Conservation (phyloP, 1,140 invertebrate species). For the Drosophila novamexicana region DNA sequence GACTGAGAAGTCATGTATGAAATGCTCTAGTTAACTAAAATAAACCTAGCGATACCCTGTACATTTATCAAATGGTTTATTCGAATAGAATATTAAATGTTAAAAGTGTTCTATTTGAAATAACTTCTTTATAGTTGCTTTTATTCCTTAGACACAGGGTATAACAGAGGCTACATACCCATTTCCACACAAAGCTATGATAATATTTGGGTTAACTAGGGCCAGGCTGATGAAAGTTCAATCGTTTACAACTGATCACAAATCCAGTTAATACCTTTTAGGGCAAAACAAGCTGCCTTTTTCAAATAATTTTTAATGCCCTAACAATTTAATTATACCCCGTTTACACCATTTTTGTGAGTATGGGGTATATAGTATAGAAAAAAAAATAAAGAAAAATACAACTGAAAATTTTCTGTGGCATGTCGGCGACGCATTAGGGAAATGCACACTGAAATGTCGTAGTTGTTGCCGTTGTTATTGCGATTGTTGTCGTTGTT, state of each 20-base stretch:
- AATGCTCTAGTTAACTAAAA: neutral
- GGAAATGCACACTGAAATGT: conserved; percentile 57
- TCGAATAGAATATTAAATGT: no score
- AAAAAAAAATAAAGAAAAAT: conserved; percentile 7
- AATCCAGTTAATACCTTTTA: neutral
- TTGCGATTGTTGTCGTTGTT: conserved; percentile 24
- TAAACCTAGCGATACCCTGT: conserved; percentile 1
- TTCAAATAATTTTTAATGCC: conserved; percentile 3
- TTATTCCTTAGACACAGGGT: no score
- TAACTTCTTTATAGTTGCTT: no score
- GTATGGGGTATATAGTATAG: conserved; percentile 15
- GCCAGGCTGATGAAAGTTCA: no score
- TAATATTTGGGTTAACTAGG: no score
- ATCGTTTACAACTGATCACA: no score
- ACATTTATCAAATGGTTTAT: neutral
- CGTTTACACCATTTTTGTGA: neutral
- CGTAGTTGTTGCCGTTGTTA: conserved; percentile 10
- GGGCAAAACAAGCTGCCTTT: conserved; percentile 2
- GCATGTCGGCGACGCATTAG: conserved; percentile 60
- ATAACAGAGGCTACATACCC: no score
- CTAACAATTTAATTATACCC: conserved; percentile 7
- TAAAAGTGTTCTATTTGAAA: no score
- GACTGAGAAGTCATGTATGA: neutral
- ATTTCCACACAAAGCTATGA: no score
- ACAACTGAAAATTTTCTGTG: conserved; percentile 16